phyloP scores from a whole-genome alignment of 2,797 vertebrate genomes.

The Chrysocyon brachyurus region DNA sequence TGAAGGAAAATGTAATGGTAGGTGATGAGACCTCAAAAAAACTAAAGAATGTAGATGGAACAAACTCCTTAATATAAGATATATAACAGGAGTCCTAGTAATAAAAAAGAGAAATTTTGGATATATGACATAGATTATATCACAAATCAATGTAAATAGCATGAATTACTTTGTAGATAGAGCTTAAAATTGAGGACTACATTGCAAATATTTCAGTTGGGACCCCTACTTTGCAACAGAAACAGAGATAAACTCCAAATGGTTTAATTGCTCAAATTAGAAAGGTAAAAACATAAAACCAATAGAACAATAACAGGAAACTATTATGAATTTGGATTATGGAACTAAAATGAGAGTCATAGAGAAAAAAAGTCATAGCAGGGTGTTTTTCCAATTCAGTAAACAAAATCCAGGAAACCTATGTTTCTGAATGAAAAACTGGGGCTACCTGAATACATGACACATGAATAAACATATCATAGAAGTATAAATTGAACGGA shows the following conservation, averaged over 20 bases:
- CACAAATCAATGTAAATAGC: too few relatives aligned
- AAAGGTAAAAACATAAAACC: background rate
- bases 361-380: background rate
- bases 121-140: background rate
- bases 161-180: background rate
- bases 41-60: background rate
- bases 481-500: background rate
- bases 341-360: background rate
- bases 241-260: background rate
- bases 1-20: background rate
- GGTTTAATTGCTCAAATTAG: background rate
- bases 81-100: background rate
- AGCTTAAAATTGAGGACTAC: background rate
- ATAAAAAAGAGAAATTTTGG: background rate
- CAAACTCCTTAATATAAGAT: background rate
- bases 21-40: background rate
- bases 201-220: background rate
- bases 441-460: background rate
- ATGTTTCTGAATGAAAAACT: background rate
- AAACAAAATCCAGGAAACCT: background rate
- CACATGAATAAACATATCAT: background rate
- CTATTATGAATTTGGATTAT: background rate
- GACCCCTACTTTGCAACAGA: background rate
- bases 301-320: background rate
- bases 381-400: background rate